These are phyloP conservation scores for Bos javanicus DNA, from an alignment of 2,113 vertebrate species.

Conservation along the genomic window DNA sequence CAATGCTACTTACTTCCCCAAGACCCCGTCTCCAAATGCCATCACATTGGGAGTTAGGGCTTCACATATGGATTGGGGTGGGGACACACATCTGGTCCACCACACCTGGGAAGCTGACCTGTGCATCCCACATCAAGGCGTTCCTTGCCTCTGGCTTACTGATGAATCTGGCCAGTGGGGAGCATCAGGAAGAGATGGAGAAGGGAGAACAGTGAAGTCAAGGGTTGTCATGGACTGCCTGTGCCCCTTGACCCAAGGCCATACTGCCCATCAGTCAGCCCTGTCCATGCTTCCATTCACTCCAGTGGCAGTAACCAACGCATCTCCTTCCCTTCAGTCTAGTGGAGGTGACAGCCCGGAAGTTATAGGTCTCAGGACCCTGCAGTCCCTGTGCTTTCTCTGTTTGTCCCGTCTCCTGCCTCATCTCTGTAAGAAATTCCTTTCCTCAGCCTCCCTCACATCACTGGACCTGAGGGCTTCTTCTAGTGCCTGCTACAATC, in stretches of 20 bases:
- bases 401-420: no score
- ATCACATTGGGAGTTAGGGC: background rate
- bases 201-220: background rate
- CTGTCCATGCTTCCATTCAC: rapidly evolving
- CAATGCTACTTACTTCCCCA: background rate
- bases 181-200: background rate
- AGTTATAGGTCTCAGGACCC: background rate
- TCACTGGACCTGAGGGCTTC: background rate
- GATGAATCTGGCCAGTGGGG: background rate
- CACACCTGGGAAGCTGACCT: background rate
- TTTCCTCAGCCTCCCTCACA: background rate
- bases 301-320: no score
- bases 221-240: background rate
- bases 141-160: background rate
- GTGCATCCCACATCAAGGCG: background rate
- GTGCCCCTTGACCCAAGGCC: background rate
- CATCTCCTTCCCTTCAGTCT: background rate
- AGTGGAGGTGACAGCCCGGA: background rate
- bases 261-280: background rate
- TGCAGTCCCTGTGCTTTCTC: background rate
- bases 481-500: background rate
- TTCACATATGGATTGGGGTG: background rate
- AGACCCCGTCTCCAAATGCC: background rate
- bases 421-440: background rate
- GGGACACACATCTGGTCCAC: background rate